Evolutionary conservation across 2,113 vertebrate species (phyloP).

Genomic region (Lampris megalopsis): DNA sequence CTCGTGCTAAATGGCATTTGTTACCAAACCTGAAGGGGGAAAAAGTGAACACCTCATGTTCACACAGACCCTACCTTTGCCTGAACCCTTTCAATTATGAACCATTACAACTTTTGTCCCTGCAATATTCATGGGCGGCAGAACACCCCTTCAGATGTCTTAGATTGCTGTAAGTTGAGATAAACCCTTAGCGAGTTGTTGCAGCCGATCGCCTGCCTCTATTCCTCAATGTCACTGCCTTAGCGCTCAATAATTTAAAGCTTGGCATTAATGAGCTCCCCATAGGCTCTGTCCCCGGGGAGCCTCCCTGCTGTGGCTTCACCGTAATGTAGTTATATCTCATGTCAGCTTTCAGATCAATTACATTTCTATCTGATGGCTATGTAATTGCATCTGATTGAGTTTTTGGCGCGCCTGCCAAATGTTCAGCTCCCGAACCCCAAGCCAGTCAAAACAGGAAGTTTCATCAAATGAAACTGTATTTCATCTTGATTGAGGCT

Average conservation of each 20-base stretch:
- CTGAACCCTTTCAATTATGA: conserved; percentile 73
- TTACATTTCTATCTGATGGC: conserved; percentile 85
- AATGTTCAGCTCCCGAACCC: conserved; percentile 72
- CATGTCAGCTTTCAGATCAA: conserved; percentile 86
- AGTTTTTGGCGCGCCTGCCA: conserved; percentile 78
- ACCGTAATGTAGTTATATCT: conserved; percentile 84
- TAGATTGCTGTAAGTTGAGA: conserved; percentile 80
- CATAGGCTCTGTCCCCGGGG: conserved; percentile 71
- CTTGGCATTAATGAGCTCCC: conserved; percentile 83
- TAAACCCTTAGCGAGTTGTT: conserved; percentile 78
- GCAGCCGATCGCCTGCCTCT: conserved; percentile 67
- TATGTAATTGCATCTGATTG: conserved; percentile 84
- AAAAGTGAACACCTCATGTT: conserved; percentile 17
- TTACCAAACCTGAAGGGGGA: conserved; percentile 8
- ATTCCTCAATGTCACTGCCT: conserved; percentile 75
- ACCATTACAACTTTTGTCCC: conserved; percentile 71
- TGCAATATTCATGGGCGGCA: conserved; percentile 71
- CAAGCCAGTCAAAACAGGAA: conserved; percentile 81
- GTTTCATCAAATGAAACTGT: conserved; percentile 80
- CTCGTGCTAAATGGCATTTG: too few species aligned
- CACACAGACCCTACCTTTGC: conserved; percentile 40
- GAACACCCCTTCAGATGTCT: conserved; percentile 64
- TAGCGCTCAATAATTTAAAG: conserved; percentile 81
- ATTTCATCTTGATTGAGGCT: conserved; percentile 77
- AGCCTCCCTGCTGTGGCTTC: conserved; percentile 70